A percentile compares a stretch with the other conserved stretches of the same genome.
Evolutionary conservation across 2,113 vertebrate genomes (phyloP).

Genomic region (Lepus americanus): DNA sequence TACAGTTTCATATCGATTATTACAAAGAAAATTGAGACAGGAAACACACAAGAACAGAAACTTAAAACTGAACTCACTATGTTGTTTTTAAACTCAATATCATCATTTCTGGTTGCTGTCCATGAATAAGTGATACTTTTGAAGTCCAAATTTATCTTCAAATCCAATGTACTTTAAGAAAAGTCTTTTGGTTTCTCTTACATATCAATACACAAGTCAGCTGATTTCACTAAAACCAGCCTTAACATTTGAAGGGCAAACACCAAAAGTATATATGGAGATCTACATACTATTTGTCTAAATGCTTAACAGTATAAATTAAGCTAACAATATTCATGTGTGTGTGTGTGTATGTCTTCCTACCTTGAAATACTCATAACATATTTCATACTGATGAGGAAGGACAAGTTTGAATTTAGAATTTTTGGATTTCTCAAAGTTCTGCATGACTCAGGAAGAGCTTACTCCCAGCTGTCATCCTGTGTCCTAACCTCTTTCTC

Average conservation of each 20-base stretch:
- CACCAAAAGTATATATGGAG: constrained; percentile 19
- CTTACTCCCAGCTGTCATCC: not conserved
- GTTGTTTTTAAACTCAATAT: constrained; percentile 23
- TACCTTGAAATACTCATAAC: constrained; percentile 15
- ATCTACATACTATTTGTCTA: constrained; percentile 18
- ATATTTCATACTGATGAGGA: constrained; percentile 24
- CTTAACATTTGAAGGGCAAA: not conserved
- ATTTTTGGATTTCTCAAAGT: constrained; percentile 9
- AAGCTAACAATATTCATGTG: not conserved
- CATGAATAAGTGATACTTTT: not conserved
- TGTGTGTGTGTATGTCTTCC: not conserved
- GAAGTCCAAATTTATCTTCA: constrained; percentile 48
- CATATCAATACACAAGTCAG: not conserved
- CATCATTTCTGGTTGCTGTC: not conserved
- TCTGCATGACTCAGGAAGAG: not conserved
- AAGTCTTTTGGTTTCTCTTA: not conserved
- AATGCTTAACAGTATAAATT: constrained; percentile 19
- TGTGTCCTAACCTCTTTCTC: not conserved
- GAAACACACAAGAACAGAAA: constrained; percentile 20
- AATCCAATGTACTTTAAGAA: constrained; percentile 9
- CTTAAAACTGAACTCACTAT: not conserved
- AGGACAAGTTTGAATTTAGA: not conserved
- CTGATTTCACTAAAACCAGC: not conserved
- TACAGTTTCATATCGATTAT: constrained; percentile 29
- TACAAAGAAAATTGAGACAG: not conserved